Percentiles rank a stretch among this genome's conserved stretches.
Evolutionary conservation across 2,888 invertebrate genomes (phyloP).

Genomic region (Tuta absoluta): DNA sequence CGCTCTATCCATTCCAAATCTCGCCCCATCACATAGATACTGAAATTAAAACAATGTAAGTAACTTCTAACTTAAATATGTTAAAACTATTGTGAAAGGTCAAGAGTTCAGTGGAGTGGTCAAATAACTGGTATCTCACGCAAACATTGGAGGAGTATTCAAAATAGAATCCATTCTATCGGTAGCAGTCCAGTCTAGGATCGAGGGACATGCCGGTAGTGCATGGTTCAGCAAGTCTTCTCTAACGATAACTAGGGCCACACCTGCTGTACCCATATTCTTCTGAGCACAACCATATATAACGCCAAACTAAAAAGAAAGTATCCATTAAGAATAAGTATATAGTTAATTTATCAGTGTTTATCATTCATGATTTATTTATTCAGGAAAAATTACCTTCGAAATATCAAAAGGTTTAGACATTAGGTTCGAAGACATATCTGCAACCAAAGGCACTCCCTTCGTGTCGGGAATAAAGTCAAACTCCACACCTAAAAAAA

Average conservation of each 20-base stretch:
- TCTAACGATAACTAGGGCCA: constrained; percentile 94
- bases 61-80: not conserved
- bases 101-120: not conserved
- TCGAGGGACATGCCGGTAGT: constrained; percentile 88
- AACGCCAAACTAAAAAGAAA: constrained; percentile 88
- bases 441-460: constrained; percentile 94
- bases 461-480: constrained; percentile 89
- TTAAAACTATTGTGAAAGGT: not conserved
- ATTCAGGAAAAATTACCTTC: constrained; percentile 83
- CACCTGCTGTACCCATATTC: constrained; percentile 97
- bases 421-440: constrained; percentile 99
- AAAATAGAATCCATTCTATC: constrained; percentile 93
- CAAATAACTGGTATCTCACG: constrained; percentile 83
- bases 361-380: not conserved
- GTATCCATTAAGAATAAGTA: not conserved
- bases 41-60: constrained; percentile 66
- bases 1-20: constrained; percentile 96
- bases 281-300: constrained; percentile 99
- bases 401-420: constrained; percentile 93
- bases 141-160: constrained; percentile 97
- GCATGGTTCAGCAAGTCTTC: constrained; percentile 94
- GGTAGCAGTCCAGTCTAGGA: constrained; percentile 92
- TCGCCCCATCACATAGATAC: constrained; percentile 95
- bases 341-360: not conserved
- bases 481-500: constrained; percentile 89